A percentile compares a stretch with the other conserved stretches of the same genome.
Conservation (phyloP, 2,113 vertebrate species). For the Lophius piscatorius region DNA sequence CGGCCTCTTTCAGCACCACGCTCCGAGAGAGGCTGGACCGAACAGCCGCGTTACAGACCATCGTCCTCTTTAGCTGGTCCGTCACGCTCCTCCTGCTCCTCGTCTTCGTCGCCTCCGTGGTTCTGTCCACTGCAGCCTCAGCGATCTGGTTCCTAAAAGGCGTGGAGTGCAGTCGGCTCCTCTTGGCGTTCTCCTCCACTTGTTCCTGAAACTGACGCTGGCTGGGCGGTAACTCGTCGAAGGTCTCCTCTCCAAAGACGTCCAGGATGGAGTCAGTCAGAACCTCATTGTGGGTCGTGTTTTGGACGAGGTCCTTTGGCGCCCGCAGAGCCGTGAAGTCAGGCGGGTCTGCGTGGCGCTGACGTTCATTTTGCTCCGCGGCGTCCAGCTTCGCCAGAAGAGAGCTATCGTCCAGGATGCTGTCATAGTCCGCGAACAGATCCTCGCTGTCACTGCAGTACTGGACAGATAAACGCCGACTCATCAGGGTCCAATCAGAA, state of each 20-base stretch:
- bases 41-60: slow-evolving; percentile 87
- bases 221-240: slow-evolving; percentile 82
- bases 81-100: slow-evolving; percentile 82
- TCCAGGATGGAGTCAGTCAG: slow-evolving; percentile 56
- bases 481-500: too few species aligned
- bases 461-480: slow-evolving; percentile 67
- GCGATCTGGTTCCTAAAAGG: slow-evolving; percentile 18
- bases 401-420: slow-evolving; percentile 82
- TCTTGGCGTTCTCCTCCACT: slow-evolving; percentile 16
- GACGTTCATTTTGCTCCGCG: slow-evolving; percentile 68
- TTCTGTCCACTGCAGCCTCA: not conserved
- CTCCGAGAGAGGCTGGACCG: slow-evolving; percentile 80
- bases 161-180: slow-evolving; percentile 37
- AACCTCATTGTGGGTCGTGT: not conserved
- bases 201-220: slow-evolving; percentile 76
- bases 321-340: not conserved
- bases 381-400: slow-evolving; percentile 83
- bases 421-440: slow-evolving; percentile 88
- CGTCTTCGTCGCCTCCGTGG: not conserved
- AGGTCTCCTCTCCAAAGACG: slow-evolving; percentile 54
- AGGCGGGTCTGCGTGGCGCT: not conserved
- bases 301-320: not conserved
- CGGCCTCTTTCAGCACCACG: slow-evolving; percentile 82
- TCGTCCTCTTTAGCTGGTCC: slow-evolving; percentile 87
- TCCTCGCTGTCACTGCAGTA: slow-evolving; percentile 84